Base-by-base conservation (phyloP, 2,113 vertebrate genomes). In the Hippocampus mohnikei region DNA sequence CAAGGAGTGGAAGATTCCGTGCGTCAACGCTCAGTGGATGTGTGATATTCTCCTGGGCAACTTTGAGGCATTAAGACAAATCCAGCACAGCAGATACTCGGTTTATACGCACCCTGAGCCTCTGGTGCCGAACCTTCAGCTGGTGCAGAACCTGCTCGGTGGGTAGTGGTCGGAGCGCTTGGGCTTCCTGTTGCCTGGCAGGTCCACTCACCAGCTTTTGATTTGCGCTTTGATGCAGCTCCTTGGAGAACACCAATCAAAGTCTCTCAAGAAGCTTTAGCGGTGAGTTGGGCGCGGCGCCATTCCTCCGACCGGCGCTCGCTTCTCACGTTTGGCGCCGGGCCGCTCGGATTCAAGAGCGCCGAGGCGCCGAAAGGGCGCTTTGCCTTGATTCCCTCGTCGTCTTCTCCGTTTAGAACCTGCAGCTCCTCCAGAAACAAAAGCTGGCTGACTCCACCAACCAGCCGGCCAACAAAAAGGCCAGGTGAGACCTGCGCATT, bases 1-100 rank as follows among this genome's bases (percentile, higher is more conserved):
- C 67, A 96, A 95, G 79, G 97, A 98, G 85, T 98, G 97, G 97
- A 89, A 96, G 88, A 96, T 99, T 78, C 96, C 96, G 0, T 99
- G 97, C 29, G 96, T 99, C 23, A 99, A 98, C 0, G 95, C 94
- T 0, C 95, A 97, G 71, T 99, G 97, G 97, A 91, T 99, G 3
- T 96, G 97, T 8, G 96, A 98, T 74, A 94, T 99, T 50, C 90
- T 99, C 13, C 92, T 98, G 56, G 97, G 97, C 0, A 94, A 96
- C 82, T 95, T 98, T 5, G 97, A 98, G 81, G 95, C 95, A 0
- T 78, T 99, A 25, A 85, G 96, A 72, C 97, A 97, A 87, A 90
- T 95, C 15, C 97, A 97, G 81, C 94, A 93, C 80, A 93, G 91
- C 81, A 92, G 95, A 50, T 99, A 96, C 77, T 93, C 94, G 0